A percentile compares a stretch with the other conserved stretches of the same genome.
phyloP scores from a whole-genome alignment of 2,113 vertebrate species.

The Xiphophorus maculatus region DNA sequence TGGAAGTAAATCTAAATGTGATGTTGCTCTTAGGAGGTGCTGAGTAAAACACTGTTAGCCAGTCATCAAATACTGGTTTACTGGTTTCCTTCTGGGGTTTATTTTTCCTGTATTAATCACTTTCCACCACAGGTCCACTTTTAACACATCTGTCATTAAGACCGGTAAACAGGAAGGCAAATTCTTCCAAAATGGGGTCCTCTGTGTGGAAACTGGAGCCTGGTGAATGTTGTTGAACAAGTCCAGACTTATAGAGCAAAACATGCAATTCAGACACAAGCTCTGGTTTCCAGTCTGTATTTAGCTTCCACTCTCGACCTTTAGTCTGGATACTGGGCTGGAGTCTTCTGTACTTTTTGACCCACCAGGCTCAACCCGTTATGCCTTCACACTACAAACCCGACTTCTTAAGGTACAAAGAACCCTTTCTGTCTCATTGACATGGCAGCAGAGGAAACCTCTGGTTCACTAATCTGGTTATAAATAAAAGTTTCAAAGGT shows the following conservation, averaged over 20 bases:
- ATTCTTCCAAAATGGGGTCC: background rate
- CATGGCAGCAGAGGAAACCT: background rate
- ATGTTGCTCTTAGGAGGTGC: background rate
- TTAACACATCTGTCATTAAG: background rate
- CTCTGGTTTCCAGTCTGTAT: slow-evolving; percentile 2
- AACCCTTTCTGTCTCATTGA: slow-evolving; percentile 15
- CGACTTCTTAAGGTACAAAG: slow-evolving; percentile 29
- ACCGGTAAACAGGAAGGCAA: background rate
- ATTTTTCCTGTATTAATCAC: background rate
- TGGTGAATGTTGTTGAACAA: background rate
- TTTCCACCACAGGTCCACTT: background rate
- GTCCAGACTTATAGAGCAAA: background rate
- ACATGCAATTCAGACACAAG: background rate
- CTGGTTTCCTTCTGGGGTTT: background rate
- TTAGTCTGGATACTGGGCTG: slow-evolving; percentile 4
- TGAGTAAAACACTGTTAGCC: background rate
- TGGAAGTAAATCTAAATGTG: background rate
- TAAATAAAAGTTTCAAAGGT: slow-evolving; percentile 3
- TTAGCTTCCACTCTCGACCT: slow-evolving; percentile 5
- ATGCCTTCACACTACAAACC: background rate
- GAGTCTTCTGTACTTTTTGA: background rate
- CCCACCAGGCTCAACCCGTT: background rate
- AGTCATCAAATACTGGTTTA: background rate
- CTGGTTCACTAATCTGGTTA: slow-evolving; percentile 5
- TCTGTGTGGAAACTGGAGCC: background rate